These are phyloP conservation scores for Protodeltote pygarga DNA, from an alignment of 2,888 invertebrate species.

Conservation along the genomic window DNA sequence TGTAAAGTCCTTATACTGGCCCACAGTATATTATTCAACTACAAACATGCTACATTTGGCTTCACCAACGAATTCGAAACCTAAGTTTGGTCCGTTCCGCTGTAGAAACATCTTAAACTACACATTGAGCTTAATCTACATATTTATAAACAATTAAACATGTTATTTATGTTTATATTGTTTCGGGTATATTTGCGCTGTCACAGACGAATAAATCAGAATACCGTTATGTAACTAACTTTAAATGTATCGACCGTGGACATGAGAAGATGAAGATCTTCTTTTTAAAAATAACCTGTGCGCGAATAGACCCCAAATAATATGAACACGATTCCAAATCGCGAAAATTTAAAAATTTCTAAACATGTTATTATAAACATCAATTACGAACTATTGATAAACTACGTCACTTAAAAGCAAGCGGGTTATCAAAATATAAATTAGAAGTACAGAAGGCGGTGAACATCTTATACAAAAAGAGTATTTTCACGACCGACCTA, in stretches of 20 bases:
- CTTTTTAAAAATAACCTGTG: too few relatives aligned
- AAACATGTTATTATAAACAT: conserved; percentile 29
- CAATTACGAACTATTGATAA: background rate
- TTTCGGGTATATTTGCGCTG: too few relatives aligned
- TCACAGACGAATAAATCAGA: too few relatives aligned
- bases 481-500: too few relatives aligned
- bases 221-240: too few relatives aligned
- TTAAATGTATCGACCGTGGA: too few relatives aligned
- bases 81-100: conserved; percentile 36
- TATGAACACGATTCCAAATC: too few relatives aligned
- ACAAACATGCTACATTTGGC: conserved; percentile 41
- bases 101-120: conserved; percentile 39
- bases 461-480: too few relatives aligned
- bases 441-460: too few relatives aligned
- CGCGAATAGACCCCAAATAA: too few relatives aligned
- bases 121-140: conserved; percentile 47
- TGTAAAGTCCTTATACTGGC: conserved; percentile 15
- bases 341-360: conserved; percentile 35
- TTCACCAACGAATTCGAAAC: conserved; percentile 31
- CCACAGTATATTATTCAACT: conserved; percentile 38
- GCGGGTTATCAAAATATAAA: background rate
- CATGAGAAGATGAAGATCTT: too few relatives aligned
- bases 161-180: too few relatives aligned
- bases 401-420: conserved; percentile 13
- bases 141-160: conserved; percentile 34